A percentile compares a stretch with the other conserved stretches of the same genome.
Conservation (phyloP, 2,888 invertebrate genomes). For the Agrotis exclamationis region DNA sequence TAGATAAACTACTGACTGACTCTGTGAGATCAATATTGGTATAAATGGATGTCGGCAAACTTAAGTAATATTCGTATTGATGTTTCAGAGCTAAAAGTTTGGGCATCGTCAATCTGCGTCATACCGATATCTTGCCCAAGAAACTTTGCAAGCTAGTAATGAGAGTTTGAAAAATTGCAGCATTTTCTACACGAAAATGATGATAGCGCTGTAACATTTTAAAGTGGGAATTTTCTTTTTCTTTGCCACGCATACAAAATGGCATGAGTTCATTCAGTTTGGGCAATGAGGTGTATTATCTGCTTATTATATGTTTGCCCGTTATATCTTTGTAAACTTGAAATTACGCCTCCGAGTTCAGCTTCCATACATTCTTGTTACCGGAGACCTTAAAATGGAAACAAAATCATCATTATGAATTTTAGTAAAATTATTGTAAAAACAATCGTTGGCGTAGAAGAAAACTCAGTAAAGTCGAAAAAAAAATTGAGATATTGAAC, state of each 20-base stretch:
- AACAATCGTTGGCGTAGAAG: no score
- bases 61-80: conserved; percentile 48
- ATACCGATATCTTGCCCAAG: conserved; percentile 29
- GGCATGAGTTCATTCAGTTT: background rate
- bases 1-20: background rate
- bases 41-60: conserved; percentile 24
- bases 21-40: conserved; percentile 34
- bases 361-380: no score
- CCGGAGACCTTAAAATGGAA: no score
- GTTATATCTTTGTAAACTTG: background rate
- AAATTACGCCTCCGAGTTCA: background rate
- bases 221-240: background rate
- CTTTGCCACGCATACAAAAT: background rate
- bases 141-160: conserved; percentile 40
- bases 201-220: background rate
- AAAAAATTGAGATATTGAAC: no score
- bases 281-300: background rate
- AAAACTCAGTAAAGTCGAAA: no score
- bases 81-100: conserved; percentile 42
- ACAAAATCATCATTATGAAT: no score
- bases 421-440: no score
- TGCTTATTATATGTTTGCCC: background rate
- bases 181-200: conserved; percentile 3
- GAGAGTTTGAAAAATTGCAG: conserved; percentile 51
- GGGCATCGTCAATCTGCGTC: conserved; percentile 47